Evolutionary conservation across 2,888 invertebrate species (phyloP).

Genomic region (Metalampra italica): DNA sequence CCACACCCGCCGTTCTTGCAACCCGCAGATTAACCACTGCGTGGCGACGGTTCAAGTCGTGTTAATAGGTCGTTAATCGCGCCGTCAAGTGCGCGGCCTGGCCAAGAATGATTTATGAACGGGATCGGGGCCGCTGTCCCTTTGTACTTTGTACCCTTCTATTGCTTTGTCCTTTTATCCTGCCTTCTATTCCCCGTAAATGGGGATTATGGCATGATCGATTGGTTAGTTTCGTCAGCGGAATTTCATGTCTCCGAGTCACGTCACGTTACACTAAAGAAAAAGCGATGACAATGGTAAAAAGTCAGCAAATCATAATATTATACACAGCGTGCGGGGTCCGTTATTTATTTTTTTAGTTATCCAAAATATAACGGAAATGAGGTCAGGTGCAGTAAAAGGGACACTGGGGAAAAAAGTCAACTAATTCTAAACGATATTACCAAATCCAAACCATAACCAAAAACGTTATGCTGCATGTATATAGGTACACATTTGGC

Average conservation of each 20-base stretch:
- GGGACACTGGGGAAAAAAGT: no score
- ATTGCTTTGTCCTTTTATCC: conserved; percentile 7
- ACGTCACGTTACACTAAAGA: neutral
- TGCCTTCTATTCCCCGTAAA: conserved; percentile 1
- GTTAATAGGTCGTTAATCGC: conserved; percentile 39
- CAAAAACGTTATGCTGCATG: no score
- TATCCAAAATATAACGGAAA: no score
- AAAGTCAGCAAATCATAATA: no score
- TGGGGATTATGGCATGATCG: conserved; percentile 6
- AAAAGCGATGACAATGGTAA: no score
- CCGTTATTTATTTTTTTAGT: no score
- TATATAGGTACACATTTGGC: no score
- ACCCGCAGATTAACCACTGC: neutral
- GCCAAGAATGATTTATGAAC: conserved; percentile 39
- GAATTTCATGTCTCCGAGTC: neutral
- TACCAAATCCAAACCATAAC: no score
- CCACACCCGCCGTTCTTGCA: neutral
- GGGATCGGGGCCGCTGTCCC: conserved; percentile 12
- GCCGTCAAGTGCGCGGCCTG: conserved; percentile 23
- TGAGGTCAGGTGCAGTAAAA: no score
- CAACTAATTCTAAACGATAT: no score
- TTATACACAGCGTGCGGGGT: no score
- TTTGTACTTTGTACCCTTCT: conserved; percentile 28
- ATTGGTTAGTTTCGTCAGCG: conserved; percentile 2
- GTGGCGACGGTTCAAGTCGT: conserved; percentile 12